These are phyloP conservation scores for Punctoribates punctum DNA, from an alignment of 2,888 invertebrate genomes.

Conservation along the genomic window DNA sequence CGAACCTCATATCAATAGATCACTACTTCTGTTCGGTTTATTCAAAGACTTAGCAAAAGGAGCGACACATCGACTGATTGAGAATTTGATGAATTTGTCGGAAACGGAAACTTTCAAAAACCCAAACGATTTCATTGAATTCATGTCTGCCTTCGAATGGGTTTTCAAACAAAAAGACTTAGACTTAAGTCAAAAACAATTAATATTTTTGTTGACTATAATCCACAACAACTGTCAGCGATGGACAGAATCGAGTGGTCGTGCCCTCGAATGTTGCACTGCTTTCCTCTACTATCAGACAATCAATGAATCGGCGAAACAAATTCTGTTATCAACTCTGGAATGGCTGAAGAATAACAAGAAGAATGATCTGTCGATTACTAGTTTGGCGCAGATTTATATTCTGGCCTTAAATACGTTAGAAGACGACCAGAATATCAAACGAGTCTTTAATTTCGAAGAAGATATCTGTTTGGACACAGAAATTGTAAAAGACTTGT, in stretches of 20 bases:
- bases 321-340: slow-evolving; percentile 35
- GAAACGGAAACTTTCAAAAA: slow-evolving; percentile 13
- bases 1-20: slow-evolving; percentile 17
- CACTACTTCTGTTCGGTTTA: slow-evolving; percentile 6
- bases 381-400: slow-evolving; percentile 45
- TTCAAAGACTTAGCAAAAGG: slow-evolving; percentile 6
- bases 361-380: slow-evolving; percentile 41
- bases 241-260: slow-evolving; percentile 15
- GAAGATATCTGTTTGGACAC: slow-evolving; percentile 30
- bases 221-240: slow-evolving; percentile 38
- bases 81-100: not conserved
- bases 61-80: slow-evolving; percentile 21
- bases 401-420: slow-evolving; percentile 43
- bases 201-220: slow-evolving; percentile 34
- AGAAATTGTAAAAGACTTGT: not conserved
- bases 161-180: slow-evolving; percentile 38
- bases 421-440: slow-evolving; percentile 37
- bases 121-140: slow-evolving; percentile 21
- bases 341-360: slow-evolving; percentile 40
- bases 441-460: slow-evolving; percentile 42
- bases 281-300: slow-evolving; percentile 40
- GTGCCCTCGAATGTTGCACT: slow-evolving; percentile 39
- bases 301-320: slow-evolving; percentile 34
- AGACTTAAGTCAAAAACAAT: slow-evolving; percentile 30
- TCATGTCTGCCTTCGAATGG: slow-evolving; percentile 37